phyloP scores from a whole-genome alignment of 53 echinoderm and acorn worm genomes.

The Holothuria leucospilota region DNA sequence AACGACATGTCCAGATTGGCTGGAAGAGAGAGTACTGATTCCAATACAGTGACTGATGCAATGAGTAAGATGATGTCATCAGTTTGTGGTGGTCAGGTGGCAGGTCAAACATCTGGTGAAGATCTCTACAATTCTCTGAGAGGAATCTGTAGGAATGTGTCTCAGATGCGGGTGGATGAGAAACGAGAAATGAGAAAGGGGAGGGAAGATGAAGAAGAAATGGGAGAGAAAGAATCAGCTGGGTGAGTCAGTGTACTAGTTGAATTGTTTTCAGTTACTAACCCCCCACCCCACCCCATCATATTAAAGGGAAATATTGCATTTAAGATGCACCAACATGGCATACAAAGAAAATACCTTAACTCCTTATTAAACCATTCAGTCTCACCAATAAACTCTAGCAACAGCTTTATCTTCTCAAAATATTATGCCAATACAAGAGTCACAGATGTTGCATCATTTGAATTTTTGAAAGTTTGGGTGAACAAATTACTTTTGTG shows the following conservation, averaged over 20 bases:
- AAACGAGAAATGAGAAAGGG: neutral
- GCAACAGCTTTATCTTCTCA: too few relatives aligned
- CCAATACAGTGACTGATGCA: conserved; percentile 29
- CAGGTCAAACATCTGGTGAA: conserved; percentile 9
- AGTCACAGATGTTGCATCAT: too few relatives aligned
- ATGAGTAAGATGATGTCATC: conserved; percentile 68
- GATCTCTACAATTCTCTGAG: conserved; percentile 72
- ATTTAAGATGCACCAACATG: too few relatives aligned
- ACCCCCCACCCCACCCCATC: neutral
- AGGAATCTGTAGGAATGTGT: conserved; percentile 79
- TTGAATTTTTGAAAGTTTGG: too few relatives aligned
- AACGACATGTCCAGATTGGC: conserved; percentile 1
- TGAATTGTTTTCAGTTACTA: neutral
- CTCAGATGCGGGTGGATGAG: conserved; percentile 67
- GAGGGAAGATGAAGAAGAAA: conserved; percentile 33
- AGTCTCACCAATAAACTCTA: too few relatives aligned
- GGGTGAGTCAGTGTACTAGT: neutral
- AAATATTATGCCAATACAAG: too few relatives aligned
- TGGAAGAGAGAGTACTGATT: neutral
- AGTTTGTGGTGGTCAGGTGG: conserved; percentile 38
- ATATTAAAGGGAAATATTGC: too few relatives aligned
- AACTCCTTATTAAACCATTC: too few relatives aligned
- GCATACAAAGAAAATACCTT: too few relatives aligned
- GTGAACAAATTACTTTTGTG: too few relatives aligned
- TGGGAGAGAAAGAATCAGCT: conserved; percentile 1